Evolutionary conservation across 2,113 vertebrate genomes (phyloP), one percentile per base, ranked within the genome.

Genomic region (Anthoscopus minutus): DNA sequence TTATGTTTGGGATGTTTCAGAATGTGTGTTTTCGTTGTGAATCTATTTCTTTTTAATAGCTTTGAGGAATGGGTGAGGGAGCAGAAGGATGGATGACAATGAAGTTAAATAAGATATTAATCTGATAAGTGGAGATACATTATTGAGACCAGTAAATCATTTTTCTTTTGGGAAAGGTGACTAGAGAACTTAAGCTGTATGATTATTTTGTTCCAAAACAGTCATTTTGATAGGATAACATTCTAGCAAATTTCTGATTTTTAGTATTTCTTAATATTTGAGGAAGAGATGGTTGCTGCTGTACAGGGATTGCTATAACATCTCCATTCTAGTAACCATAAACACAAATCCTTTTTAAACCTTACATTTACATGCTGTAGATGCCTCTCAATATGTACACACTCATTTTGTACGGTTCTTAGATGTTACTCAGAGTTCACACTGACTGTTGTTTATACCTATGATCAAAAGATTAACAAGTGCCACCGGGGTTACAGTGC

Each of bases 251-350:
- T 95, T 82, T 82, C 48, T 69, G 33, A 64, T 74, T 95, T 97
- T 94, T 81, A 95, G 23, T 54, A 74, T 94, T 95, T 96, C 66
- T 70, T 92, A 85, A 38, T 88, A 83, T 72, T 93, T 81, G 69
- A 77, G 70, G 73, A 82, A 81, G 56, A 81, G 45, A 44, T 24
- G 73, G 25, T 81, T 74, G 76, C 30, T 89, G 58, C 77, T 70
- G 13, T 65, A 28, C 18, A 35, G 24, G 48, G 66, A 78, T 94
- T 95, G 31, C 57, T 65, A 18, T 73, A 83, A 37, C 30, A 76
- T 91, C 53, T 94, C 40, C 47, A 27, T 76, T 67, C 61, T 54
- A 54, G 17, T 62, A 72, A 70, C 6, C 13, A 24, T 73, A 48
- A 61, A 77, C 44, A 6, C 6, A 45, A 71, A 47, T 47, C 4